Conservation (phyloP, 2,888 invertebrate species). For the Latrodectus hesperus region DNA sequence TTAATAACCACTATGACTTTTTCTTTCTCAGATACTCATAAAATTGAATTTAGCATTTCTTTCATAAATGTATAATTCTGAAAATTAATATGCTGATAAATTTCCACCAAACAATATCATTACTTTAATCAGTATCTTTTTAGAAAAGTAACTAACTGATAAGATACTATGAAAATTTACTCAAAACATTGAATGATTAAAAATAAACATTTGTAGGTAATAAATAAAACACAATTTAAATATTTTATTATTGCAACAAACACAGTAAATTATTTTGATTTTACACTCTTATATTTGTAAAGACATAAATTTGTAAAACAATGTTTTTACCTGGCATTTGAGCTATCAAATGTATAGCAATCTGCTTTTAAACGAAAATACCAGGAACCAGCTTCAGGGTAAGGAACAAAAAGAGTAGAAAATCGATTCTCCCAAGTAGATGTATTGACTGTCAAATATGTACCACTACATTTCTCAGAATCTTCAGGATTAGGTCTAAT, state of each 20-base stretch:
- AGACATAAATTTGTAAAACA: background rate
- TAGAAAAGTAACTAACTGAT: background rate
- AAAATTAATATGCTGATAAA: no score
- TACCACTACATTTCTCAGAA: constrained; percentile 31
- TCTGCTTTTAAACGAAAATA: constrained; percentile 84
- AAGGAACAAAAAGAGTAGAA: constrained; percentile 81
- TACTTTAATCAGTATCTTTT: no score
- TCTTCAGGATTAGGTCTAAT: constrained; percentile 61
- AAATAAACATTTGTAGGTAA: background rate
- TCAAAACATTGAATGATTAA: background rate
- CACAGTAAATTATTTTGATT: background rate
- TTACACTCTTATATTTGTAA: background rate
- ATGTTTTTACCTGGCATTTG: constrained; percentile 35
- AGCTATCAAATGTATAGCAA: constrained; percentile 76
- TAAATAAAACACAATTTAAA: background rate
- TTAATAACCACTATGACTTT: no score
- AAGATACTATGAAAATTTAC: background rate
- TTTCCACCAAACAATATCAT: no score
- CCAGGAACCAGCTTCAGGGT: constrained; percentile 89
- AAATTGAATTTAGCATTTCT: no score
- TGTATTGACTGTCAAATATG: constrained; percentile 50
- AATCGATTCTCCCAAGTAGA: constrained; percentile 51
- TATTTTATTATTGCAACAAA: constrained; percentile 3
- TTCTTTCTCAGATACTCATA: no score
- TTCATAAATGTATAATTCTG: no score